These are phyloP conservation scores for Bungarus multicinctus DNA, from an alignment of 2,113 vertebrate species.

Conservation along the genomic window DNA sequence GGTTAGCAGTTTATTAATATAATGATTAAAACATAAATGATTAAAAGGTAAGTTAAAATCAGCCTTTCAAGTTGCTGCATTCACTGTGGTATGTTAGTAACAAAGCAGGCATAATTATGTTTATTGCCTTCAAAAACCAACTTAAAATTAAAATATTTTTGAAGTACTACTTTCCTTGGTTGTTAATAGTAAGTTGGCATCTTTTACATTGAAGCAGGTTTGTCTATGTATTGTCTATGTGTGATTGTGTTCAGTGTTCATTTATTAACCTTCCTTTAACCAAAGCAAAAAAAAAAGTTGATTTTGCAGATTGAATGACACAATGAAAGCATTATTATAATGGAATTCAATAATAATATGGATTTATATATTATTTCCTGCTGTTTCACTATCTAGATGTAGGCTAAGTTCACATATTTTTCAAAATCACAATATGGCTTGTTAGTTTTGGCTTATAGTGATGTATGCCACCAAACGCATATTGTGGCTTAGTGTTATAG, in stretches of 20 bases:
- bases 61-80: not conserved
- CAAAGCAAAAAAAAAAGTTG: not conserved
- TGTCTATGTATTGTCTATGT: not conserved
- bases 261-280: not conserved
- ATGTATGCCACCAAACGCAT: not conserved
- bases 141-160: not conserved
- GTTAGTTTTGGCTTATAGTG: not conserved
- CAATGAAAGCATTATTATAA: not conserved
- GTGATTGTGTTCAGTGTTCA: not conserved
- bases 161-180: not conserved
- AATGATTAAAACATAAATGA: not conserved
- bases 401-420: not conserved
- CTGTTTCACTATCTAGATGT: not conserved
- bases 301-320: not conserved
- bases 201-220: not conserved
- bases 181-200: not conserved
- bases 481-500: not conserved
- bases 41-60: not conserved
- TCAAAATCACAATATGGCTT: not conserved
- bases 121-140: not conserved
- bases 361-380: not conserved
- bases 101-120: not conserved
- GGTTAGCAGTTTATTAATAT: not conserved
- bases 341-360: not conserved
- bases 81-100: not conserved